Evolutionary conservation across 2,113 vertebrate genomes (phyloP), one percentile per base, ranked within the genome.

Genomic region (Camelus bactrianus): DNA sequence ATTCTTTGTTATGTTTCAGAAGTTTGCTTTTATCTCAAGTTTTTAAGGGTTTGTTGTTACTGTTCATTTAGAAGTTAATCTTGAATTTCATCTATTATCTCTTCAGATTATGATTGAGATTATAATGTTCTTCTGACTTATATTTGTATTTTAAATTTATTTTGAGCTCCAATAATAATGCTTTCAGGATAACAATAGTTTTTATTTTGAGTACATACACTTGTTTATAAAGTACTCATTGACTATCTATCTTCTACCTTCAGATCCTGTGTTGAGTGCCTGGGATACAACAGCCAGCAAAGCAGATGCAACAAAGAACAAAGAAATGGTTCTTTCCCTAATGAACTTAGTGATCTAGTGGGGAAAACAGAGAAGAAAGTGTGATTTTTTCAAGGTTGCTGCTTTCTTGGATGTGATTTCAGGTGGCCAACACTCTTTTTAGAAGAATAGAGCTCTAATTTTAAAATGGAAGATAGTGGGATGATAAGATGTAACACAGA

Each of bases 11-110:
- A 58, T 9, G 9, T 50, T 96, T 93, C 76, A 42, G 48, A 92
- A 82, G 85, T 90, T 95, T 32, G 58, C 70, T 89, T 94, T 92
- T 65, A 76, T 69, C 50, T 83, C 38, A 76, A 67, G 35, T 93
- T 94, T 48, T 81, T 70, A 67, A 83, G 86, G 65, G 20, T 70
- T n/a, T 90, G 6, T 91, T 48, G 32, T 91, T 90, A 54, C n/a
- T 65, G 12, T 92, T 77, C 62, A 50, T 19, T 70, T 30, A 83
- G 50, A 90, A 91, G 42, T 75, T 93, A 60, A 82, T 89, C 46
- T 69, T 67, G 65, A 93, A 91, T 70, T 67, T 73, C 93, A 64
- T 84, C 70, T 81, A 64, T 5, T 28, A 48, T 38, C 42, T 81
- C 28, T 81, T 76, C 30, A 73, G 93, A 85, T 82, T 75, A 17